These are phyloP conservation scores for Mantis religiosa DNA, from an alignment of 2,888 invertebrate genomes.

Conservation along the genomic window DNA sequence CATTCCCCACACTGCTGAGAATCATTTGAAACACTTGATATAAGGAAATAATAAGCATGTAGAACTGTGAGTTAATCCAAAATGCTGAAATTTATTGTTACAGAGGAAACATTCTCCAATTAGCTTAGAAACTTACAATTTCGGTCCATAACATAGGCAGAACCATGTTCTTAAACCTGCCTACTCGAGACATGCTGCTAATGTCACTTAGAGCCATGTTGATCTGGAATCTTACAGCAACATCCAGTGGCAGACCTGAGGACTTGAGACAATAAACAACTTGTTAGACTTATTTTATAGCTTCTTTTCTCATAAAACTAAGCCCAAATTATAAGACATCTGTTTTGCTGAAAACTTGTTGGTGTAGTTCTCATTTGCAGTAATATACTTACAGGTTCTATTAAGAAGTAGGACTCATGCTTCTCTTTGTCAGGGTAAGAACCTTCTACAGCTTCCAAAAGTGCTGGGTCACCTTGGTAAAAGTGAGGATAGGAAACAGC, in stretches of 20 bases:
- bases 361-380: background rate
- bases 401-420: conserved; percentile 68
- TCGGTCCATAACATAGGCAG: conserved; percentile 85
- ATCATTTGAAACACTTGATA: no score
- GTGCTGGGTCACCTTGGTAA: conserved; percentile 63
- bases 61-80: no score
- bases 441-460: conserved; percentile 65
- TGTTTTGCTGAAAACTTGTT: no score
- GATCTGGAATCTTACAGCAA: conserved; percentile 80
- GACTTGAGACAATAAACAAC: background rate
- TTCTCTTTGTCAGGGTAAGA: conserved; percentile 57
- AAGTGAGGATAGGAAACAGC: conserved; percentile 86
- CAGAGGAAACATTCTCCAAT: no score
- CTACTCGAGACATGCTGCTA: conserved; percentile 59
- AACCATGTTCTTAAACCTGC: conserved; percentile 65
- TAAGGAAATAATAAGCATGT: no score
- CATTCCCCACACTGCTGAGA: no score
- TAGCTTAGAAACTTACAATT: conserved; percentile 64
- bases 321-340: no score
- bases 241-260: conserved; percentile 72
- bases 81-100: no score
- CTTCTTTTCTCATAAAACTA: background rate
- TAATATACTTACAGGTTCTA: conserved; percentile 65
- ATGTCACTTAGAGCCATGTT: conserved; percentile 77
- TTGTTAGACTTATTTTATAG: background rate